Evolutionary conservation across 2,113 vertebrate species (phyloP).

Genomic region (Rattus norvegicus): DNA sequence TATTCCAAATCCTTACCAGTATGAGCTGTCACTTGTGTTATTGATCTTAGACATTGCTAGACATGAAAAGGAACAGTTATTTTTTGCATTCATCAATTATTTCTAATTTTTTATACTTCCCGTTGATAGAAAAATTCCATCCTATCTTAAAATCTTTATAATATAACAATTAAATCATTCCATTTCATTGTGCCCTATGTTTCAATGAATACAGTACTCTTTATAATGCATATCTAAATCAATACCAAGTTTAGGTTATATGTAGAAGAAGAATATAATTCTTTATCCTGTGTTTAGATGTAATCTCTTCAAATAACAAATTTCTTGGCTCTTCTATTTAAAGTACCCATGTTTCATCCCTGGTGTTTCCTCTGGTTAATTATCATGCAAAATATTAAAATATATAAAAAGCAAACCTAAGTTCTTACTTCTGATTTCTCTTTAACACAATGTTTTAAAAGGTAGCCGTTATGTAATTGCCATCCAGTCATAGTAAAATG

Average conservation of each 20-base stretch:
- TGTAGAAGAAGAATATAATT: neutral
- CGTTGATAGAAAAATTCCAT: too few relatives aligned
- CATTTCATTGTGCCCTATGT: neutral
- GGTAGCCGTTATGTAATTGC: neutral
- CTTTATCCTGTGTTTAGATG: neutral
- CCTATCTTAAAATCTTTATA: neutral
- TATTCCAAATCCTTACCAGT: neutral
- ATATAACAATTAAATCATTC: neutral
- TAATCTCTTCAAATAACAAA: neutral
- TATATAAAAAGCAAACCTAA: neutral
- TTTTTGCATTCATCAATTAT: neutral
- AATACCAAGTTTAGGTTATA: neutral
- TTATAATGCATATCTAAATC: neutral
- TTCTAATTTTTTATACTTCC: neutral
- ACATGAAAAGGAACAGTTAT: neutral
- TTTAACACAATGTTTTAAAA: neutral
- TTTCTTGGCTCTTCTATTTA: neutral
- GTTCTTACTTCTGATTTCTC: neutral
- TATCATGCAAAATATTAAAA: neutral
- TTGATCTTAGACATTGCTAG: neutral
- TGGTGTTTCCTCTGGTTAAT: neutral
- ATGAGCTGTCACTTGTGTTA: neutral
- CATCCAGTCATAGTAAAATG: neutral
- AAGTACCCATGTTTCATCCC: neutral
- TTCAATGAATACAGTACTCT: neutral